Base-by-base conservation (phyloP, 2,888 invertebrate genomes). In the Erebia palarica region DNA sequence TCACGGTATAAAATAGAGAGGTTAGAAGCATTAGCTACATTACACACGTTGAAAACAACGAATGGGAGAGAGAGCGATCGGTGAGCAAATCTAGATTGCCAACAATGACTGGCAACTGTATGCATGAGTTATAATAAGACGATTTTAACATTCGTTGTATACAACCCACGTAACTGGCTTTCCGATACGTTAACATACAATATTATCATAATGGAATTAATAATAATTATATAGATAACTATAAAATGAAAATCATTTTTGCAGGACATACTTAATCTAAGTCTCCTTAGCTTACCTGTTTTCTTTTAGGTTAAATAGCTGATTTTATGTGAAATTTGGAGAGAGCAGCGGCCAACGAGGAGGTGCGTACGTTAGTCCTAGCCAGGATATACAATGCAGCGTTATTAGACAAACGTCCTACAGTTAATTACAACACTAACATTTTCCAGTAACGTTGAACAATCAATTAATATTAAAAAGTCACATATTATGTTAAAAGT, bases 221-320 rank as follows among this genome's bases (percentile, higher is more conserved):
- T 42, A 44, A 71, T 36, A 1, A 36, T 36, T 36, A 36, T 36
- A 36, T 36, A 7, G 36, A 36, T 76, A 85, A 88, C 89, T 89
- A 88, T 84, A 78, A 87, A 90, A 87, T 89, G 88, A 89, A 90
- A 89, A 88, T 81, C 77, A 90, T 87, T 90, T 84, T 84, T 85
- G 89, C 85, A 90, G 88, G 82, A 83, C 81, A 79, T 76, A 76
- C 81, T 85, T 86, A 84, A 51, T 74, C 78, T 80, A 73, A 69
- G 76, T 78, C 81, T 79, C 84, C 88, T 88, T 86, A 89, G 85
- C 87, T 86, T 83, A 87, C 86, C 84, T 86, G 89, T 89, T 87
- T 89, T 88, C 86, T 87, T 87, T 86, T 78, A 78, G 78, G 67
- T 65, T 68, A 75, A 53, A 73, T 47, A 47, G 44, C 68, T 61